Percentiles rank a stretch among this genome's conserved stretches.
These are phyloP conservation scores for Tachystola acroxantha DNA, from an alignment of 2,888 invertebrate genomes.

Conservation along the genomic window DNA sequence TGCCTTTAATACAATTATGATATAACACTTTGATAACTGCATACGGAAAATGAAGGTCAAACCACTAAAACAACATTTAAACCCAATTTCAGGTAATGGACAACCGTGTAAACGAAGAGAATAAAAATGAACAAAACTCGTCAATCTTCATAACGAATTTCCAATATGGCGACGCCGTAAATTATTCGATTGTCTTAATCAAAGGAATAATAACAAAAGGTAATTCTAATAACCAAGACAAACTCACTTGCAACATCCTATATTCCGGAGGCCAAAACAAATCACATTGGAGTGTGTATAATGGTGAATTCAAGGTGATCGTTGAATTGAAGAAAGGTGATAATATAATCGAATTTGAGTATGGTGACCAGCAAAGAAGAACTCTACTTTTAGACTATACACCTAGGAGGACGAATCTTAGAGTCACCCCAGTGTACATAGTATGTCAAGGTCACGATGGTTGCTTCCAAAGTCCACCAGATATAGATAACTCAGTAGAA, in stretches of 20 bases:
- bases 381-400: slow-evolving; percentile 75
- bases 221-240: slow-evolving; percentile 57
- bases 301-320: slow-evolving; percentile 84
- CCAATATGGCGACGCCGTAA: slow-evolving; percentile 78
- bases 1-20: slow-evolving; percentile 36
- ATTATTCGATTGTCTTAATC: slow-evolving; percentile 79
- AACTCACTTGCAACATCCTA: slow-evolving; percentile 59
- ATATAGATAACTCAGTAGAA: slow-evolving; percentile 81
- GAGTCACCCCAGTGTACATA: slow-evolving; percentile 89
- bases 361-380: slow-evolving; percentile 60
- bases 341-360: slow-evolving; percentile 81
- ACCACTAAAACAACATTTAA: slow-evolving; percentile 13
- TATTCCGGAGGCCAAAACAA: slow-evolving; percentile 53
- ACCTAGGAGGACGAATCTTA: slow-evolving; percentile 76
- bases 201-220: slow-evolving; percentile 77
- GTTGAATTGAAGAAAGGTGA: slow-evolving; percentile 80
- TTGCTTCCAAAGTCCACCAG: slow-evolving; percentile 83
- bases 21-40: neutral
- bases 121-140: slow-evolving; percentile 61
- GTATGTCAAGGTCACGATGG: slow-evolving; percentile 89
- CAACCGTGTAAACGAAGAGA: slow-evolving; percentile 61
- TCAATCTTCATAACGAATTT: slow-evolving; percentile 78
- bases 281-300: slow-evolving; percentile 80
- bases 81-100: slow-evolving; percentile 70
- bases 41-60: slow-evolving; percentile 33